These are phyloP conservation scores for Rhynchophorus ferrugineus DNA, from an alignment of 1,140 invertebrate species.

Conservation along the genomic window DNA sequence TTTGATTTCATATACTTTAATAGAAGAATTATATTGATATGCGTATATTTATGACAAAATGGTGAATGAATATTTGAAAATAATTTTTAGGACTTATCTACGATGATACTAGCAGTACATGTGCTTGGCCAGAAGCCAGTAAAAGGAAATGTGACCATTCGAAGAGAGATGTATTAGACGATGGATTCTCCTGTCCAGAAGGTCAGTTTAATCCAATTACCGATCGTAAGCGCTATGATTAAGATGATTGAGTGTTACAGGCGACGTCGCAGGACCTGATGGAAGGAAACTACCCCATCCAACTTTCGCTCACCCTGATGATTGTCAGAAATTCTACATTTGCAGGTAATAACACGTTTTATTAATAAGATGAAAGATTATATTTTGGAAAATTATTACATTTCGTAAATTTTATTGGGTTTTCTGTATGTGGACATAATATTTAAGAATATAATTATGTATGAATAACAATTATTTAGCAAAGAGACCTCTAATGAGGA, in stretches of 20 bases:
- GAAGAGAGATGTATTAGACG: constrained; percentile 59
- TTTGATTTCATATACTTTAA: no score
- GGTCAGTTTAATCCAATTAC: no score
- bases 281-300: constrained; percentile 67
- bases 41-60: constrained; percentile 34
- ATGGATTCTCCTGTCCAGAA: constrained; percentile 71
- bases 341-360: constrained; percentile 42
- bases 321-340: constrained; percentile 81
- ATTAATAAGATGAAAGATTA: not conserved
- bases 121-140: constrained; percentile 63
- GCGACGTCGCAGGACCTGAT: constrained; percentile 58
- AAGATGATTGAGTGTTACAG: not conserved
- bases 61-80: not conserved
- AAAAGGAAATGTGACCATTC: constrained; percentile 52
- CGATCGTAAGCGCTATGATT: no score
- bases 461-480: no score
- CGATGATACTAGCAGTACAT: constrained; percentile 64
- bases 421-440: no score
- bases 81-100: constrained; percentile 47
- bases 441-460: no score
- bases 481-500: no score
- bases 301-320: constrained; percentile 71
- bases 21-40: no score
- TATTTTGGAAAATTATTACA: not conserved
- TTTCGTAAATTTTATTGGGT: no score